phyloP scores from a whole-genome alignment of 2,113 vertebrate species.

The Boleophthalmus pectinirostris region DNA sequence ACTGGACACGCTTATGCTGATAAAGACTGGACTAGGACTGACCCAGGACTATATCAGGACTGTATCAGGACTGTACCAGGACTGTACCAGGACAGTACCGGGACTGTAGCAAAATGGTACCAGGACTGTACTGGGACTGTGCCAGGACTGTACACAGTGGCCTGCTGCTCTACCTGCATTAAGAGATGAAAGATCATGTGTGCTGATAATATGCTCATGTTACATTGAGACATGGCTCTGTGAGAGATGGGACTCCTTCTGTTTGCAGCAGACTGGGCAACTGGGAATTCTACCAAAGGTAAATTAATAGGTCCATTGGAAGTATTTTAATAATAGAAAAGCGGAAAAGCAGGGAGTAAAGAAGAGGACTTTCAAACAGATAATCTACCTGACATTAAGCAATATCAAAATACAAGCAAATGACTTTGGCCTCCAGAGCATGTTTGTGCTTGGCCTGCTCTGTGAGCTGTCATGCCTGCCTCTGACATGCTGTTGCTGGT shows the following conservation, averaged over 20 bases:
- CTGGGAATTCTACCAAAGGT: not conserved
- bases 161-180: constrained; percentile 7
- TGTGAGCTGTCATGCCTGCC: constrained; percentile 35
- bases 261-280: not conserved
- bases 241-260: not conserved
- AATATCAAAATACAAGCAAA: not conserved
- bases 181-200: constrained; percentile 5
- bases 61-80: not conserved
- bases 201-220: constrained; percentile 7
- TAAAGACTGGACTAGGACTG: constrained; percentile 10
- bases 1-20: constrained; percentile 46
- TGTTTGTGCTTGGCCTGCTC: constrained; percentile 21
- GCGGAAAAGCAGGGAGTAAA: not conserved
- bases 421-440: not conserved
- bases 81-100: no score
- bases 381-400: not conserved
- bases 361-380: not conserved
- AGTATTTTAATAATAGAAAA: no score
- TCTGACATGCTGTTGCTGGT: constrained; percentile 65
- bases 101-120: no score
- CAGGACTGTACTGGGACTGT: not conserved
- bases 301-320: not conserved
- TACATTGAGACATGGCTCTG: constrained; percentile 2
- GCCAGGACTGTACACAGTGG: constrained; percentile 7
- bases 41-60: constrained; percentile 4